Evolutionary conservation across 2,113 vertebrate genomes (phyloP).

Genomic region (Upupa epops): DNA sequence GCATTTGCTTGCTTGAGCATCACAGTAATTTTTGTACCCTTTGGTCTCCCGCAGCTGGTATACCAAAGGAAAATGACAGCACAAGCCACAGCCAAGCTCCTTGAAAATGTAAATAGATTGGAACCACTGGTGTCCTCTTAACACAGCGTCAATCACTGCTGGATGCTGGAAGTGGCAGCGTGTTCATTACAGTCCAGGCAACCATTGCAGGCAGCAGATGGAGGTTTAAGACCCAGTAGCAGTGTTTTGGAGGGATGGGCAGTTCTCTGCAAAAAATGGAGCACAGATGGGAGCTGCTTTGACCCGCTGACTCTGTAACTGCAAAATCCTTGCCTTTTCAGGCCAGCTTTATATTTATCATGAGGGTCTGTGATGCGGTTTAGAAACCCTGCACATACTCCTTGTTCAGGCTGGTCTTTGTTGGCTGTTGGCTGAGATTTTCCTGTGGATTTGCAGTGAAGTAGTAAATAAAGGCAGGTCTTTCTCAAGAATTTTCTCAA

Average conservation of each 20-base stretch:
- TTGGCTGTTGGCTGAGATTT: not conserved
- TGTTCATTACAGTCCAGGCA: not conserved
- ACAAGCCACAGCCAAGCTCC: conserved; percentile 43
- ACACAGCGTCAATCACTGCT: conserved; percentile 13
- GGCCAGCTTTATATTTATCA: not conserved
- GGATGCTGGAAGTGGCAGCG: conserved; percentile 22
- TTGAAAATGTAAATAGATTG: conserved; percentile 61
- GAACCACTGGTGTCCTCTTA: conserved; percentile 50
- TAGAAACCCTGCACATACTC: not conserved
- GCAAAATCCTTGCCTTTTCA: not conserved
- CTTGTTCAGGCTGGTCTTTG: not conserved
- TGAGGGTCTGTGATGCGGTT: not conserved
- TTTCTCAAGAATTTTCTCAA: not conserved
- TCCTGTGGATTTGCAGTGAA: not conserved
- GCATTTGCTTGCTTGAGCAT: conserved; percentile 34
- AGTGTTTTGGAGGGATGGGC: not conserved
- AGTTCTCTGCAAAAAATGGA: conserved; percentile 1
- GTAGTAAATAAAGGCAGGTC: not conserved
- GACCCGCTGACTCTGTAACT: conserved; percentile 24
- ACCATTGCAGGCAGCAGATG: not conserved
- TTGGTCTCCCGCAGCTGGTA: conserved; percentile 58
- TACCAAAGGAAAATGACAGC: conserved; percentile 31
- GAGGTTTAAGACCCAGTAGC: conserved; percentile 1
- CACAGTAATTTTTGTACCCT: conserved; percentile 40
- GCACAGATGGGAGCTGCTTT: conserved; percentile 4